Percentiles rank a stretch among this genome's conserved stretches.
Evolutionary conservation across 2,888 invertebrate species (phyloP).

Genomic region (Myopa tessellatipennis): DNA sequence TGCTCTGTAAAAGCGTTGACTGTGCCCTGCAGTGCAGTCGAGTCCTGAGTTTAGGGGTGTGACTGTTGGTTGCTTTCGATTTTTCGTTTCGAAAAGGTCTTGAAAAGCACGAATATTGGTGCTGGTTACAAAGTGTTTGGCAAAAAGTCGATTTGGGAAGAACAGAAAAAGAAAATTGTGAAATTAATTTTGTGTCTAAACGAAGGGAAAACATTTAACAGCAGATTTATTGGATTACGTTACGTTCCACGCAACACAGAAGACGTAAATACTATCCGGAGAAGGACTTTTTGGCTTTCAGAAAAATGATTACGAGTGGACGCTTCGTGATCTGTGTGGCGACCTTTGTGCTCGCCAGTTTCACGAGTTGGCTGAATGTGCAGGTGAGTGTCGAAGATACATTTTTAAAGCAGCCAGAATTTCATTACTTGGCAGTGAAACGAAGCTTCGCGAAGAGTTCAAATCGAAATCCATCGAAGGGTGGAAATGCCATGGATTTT

Average conservation of each 20-base stretch:
- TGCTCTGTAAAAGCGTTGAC: not conserved
- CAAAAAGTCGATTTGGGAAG: not conserved
- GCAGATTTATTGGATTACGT: constrained; percentile 21
- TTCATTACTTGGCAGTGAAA: not conserved
- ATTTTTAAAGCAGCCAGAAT: too few species aligned
- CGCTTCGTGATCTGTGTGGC: constrained; percentile 26
- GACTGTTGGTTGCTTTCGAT: constrained; percentile 40
- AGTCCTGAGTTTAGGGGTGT: constrained; percentile 42
- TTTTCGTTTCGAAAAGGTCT: constrained; percentile 16
- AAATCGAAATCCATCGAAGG: too few species aligned
- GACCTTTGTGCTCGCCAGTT: constrained; percentile 29
- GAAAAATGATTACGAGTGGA: constrained; percentile 10
- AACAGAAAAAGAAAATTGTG: constrained; percentile 4
- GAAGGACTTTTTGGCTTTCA: constrained; percentile 13
- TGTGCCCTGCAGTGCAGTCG: constrained; percentile 26
- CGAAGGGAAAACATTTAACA: constrained; percentile 7
- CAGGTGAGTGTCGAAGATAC: constrained; percentile 47
- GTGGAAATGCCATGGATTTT: too few species aligned
- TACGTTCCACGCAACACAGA: constrained; percentile 2
- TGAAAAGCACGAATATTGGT: not conserved
- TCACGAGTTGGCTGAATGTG: constrained; percentile 40
- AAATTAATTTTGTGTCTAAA: not conserved
- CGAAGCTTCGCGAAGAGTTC: too few species aligned
- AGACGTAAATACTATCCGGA: not conserved
- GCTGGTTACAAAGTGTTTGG: not conserved